Evolutionary conservation across 1,140 invertebrate genomes (phyloP).

Genomic region (Brachionus plicatilis): DNA sequence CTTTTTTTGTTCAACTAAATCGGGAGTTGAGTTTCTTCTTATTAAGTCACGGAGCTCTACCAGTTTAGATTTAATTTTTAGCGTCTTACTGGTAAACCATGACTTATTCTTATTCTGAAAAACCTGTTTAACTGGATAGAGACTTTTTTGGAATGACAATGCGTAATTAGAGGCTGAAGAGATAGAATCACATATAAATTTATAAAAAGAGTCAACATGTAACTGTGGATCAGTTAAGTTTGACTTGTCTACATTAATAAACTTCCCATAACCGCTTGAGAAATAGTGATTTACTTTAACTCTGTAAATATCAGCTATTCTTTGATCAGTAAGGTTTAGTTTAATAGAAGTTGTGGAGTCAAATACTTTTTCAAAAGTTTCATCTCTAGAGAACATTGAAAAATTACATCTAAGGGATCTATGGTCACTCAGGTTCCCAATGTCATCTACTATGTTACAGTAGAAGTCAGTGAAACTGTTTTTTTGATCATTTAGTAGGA

Average conservation of each 20-base stretch:
- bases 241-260: not conserved
- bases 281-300: too few relatives aligned
- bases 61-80: too few relatives aligned
- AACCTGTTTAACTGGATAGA: not conserved
- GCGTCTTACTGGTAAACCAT: too few relatives aligned
- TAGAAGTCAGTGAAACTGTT: not conserved
- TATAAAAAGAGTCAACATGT: not conserved
- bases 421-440: not conserved
- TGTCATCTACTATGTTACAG: not conserved
- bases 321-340: too few relatives aligned
- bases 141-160: not conserved
- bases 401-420: not conserved
- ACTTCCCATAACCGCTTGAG: not conserved
- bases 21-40: too few relatives aligned
- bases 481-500: not conserved
- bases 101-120: not conserved
- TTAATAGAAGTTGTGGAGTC: too few relatives aligned
- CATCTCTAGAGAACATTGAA: not conserved
- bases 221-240: not conserved
- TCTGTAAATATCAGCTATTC: too few relatives aligned
- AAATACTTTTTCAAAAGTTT: too few relatives aligned
- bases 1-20: too few relatives aligned
- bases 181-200: not conserved
- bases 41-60: too few relatives aligned
- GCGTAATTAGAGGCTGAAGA: not conserved